Evolutionary conservation across 2,113 vertebrate genomes (phyloP), one percentile per base, ranked within the genome.

Genomic region (Cebidichthys violaceus): DNA sequence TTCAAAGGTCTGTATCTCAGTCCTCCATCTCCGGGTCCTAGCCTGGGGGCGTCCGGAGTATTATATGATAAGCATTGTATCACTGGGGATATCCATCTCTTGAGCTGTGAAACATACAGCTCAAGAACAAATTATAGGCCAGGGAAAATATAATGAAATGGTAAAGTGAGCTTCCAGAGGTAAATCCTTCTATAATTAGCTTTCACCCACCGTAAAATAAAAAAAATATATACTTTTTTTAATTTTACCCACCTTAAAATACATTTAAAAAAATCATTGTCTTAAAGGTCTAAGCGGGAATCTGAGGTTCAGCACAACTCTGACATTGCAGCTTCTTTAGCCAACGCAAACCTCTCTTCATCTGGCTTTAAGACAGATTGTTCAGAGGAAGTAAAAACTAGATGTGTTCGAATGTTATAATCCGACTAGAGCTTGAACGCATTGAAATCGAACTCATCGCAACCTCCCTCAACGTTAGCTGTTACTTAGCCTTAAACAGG

Each of bases 1-100:
- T 72, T 68, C 59, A 2, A 78, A 62, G 33, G n/a, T 74, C n/a
- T 73, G 7, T 29, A 22, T 77, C 57, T 69, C 50, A 37, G 57
- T 52, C 14, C 29, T 43, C 39, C 39, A 41, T 62, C 22, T 5
- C 9, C 9, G 15, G 2, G 10, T 70, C 43, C 17, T 17, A 20
- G 43, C 75, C 66, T 11, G 70, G 7, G 7, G 10, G 66, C 2
- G 6, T 31, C n/a, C 37, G 9, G 6, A 64, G 33, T 68, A n/a
- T 74, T 27, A 79, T 61, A 18, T 77, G 9, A 72, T 71, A 6
- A 54, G 9, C 29, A 62, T 39, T 18, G 39, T 6, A 11, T 11
- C 10, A 52, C 43, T 29, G 35, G 45, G 11, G 9, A 57, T 37
- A 27, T 67, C 0, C 57, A 7, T 69, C 29, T 68, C 7, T 2